Evolutionary conservation across 2,113 vertebrate species (phyloP).

Genomic region (Melanocharis versteri): DNA sequence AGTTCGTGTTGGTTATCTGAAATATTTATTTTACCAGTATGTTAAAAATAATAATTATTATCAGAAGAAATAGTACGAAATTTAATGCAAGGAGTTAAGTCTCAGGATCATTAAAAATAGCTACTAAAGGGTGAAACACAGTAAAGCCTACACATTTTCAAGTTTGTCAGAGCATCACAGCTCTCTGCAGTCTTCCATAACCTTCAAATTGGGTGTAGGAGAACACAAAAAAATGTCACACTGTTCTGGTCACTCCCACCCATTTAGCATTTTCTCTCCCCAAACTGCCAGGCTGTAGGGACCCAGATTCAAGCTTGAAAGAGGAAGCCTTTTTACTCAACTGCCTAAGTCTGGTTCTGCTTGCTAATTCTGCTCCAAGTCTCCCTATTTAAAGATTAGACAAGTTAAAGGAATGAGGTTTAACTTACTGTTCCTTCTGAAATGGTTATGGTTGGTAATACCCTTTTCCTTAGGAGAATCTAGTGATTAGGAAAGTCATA

Average conservation of each 20-base stretch:
- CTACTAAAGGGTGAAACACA: background rate
- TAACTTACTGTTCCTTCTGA: background rate
- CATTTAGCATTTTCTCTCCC: background rate
- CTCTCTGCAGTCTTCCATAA: background rate
- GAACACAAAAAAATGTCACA: background rate
- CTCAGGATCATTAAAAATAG: background rate
- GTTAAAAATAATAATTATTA: background rate
- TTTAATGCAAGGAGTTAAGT: background rate
- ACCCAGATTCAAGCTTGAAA: background rate
- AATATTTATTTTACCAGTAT: background rate
- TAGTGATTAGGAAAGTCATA: background rate
- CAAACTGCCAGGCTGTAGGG: background rate
- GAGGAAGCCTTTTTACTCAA: background rate
- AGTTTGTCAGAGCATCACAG: background rate
- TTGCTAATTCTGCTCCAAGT: background rate
- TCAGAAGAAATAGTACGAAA: background rate
- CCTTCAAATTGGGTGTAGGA: background rate
- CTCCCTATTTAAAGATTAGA: background rate
- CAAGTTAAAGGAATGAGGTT: background rate
- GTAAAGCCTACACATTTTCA: background rate
- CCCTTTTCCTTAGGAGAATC: background rate
- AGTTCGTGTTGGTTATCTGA: background rate
- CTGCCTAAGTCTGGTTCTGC: background rate
- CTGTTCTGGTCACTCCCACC: background rate
- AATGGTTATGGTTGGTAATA: background rate